These are phyloP conservation scores for rat (Rattus norvegicus) DNA, from an alignment of 2,113 vertebrate species.

Conservation along the genomic window DNA sequence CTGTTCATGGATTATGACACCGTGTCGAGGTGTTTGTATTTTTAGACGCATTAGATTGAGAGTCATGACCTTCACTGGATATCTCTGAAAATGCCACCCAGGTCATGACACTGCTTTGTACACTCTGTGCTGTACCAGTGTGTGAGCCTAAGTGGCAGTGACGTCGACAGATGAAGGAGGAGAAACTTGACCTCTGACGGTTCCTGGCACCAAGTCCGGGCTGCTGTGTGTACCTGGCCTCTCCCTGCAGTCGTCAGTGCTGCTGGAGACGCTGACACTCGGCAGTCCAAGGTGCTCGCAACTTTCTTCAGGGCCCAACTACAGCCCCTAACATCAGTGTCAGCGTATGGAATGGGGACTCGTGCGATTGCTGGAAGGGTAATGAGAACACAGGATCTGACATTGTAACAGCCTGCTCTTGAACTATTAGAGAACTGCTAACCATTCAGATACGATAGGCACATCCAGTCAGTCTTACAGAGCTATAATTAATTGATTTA, in stretches of 20 bases:
- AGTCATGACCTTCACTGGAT: conserved; percentile 68
- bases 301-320: neutral
- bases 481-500: neutral
- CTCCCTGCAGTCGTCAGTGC: neutral
- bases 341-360: neutral
- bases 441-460: neutral
- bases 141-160: neutral
- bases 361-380: neutral
- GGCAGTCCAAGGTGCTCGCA: neutral
- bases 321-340: neutral
- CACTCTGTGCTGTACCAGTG: conserved; percentile 53
- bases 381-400: neutral
- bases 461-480: neutral
- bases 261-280: neutral
- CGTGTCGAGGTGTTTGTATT: conserved; percentile 58
- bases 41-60: conserved; percentile 60
- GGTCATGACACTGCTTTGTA: conserved; percentile 16
- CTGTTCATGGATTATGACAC: neutral
- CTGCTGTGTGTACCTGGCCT: neutral
- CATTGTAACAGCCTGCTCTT: neutral
- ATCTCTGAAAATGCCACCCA: neutral
- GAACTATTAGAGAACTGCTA: neutral
- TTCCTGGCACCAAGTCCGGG: neutral
- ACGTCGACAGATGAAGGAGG: neutral
- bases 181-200: conserved; percentile 50